Percentiles rank a stretch among this genome's conserved stretches.
These are phyloP conservation scores for Poliocrania exsul DNA, from an alignment of 2,797 vertebrate species.

Conservation along the genomic window DNA sequence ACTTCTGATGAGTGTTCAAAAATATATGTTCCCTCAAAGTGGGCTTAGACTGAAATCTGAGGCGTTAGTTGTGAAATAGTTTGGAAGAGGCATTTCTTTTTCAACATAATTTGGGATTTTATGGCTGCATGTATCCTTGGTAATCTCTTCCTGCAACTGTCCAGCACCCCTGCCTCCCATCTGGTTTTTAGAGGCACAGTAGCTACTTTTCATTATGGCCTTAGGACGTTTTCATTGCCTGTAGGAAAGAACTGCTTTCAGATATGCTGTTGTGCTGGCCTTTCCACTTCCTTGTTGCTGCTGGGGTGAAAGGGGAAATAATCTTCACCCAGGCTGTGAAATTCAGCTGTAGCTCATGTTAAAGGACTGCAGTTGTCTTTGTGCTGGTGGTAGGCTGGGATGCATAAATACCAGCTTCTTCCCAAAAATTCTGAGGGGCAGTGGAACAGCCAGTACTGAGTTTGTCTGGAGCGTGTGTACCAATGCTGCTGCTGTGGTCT, in stretches of 20 bases:
- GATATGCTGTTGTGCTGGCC: background rate
- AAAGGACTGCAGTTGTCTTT: background rate
- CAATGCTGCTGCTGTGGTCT: fast-evolving
- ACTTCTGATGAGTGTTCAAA: background rate
- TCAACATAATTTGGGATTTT: background rate
- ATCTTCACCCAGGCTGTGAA: background rate
- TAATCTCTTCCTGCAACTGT: background rate
- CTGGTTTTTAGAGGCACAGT: background rate
- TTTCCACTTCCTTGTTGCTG: background rate
- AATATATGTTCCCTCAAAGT: background rate
- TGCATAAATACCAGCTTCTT: background rate
- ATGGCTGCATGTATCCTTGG: background rate
- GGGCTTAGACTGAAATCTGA: background rate
- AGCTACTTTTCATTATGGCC: background rate
- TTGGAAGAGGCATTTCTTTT: background rate
- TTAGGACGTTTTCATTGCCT: background rate
- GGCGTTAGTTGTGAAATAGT: background rate
- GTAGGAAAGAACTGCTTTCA: background rate
- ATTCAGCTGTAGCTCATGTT: background rate
- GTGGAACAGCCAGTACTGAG: background rate
- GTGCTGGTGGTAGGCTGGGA: background rate
- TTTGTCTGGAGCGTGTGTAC: fast-evolving
- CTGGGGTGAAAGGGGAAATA: background rate
- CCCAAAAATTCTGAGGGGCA: background rate
- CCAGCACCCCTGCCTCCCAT: background rate